Percentiles rank a stretch among this genome's conserved stretches.
Evolutionary conservation across 2,797 vertebrate genomes (phyloP).

Genomic region (Myotis planiceps): DNA sequence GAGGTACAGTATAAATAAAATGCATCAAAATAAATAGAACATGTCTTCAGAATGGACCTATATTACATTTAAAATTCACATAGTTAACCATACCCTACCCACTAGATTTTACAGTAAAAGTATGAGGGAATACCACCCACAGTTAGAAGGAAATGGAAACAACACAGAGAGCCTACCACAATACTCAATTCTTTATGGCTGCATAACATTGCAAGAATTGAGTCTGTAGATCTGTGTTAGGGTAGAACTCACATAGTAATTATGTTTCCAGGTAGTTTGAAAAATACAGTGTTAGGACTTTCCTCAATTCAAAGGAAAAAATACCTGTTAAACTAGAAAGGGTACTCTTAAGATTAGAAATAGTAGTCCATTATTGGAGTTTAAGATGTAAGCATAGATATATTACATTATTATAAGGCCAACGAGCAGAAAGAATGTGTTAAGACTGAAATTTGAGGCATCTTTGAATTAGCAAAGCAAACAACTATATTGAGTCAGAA

Average conservation of each 20-base stretch:
- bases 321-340: neutral
- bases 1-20: neutral
- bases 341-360: neutral
- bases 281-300: neutral
- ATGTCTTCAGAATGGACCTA: neutral
- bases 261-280: conserved; percentile 34
- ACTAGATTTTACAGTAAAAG: neutral
- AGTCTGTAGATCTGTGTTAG: neutral
- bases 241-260: neutral
- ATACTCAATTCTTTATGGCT: neutral
- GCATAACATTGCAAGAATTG: neutral
- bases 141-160: conserved; percentile 9
- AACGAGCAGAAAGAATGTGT: neutral
- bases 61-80: neutral
- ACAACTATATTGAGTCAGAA: conserved; percentile 5
- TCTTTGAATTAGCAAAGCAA: conserved; percentile 43
- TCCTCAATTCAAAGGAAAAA: conserved; percentile 8
- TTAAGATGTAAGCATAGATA: neutral
- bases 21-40: neutral
- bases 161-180: neutral
- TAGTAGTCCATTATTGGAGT: neutral
- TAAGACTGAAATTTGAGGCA: neutral
- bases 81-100: neutral
- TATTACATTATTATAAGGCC: neutral
- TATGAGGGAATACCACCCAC: neutral